phyloP scores from a whole-genome alignment of 1,140 invertebrate genomes.

The Frieseomelitta varia region DNA sequence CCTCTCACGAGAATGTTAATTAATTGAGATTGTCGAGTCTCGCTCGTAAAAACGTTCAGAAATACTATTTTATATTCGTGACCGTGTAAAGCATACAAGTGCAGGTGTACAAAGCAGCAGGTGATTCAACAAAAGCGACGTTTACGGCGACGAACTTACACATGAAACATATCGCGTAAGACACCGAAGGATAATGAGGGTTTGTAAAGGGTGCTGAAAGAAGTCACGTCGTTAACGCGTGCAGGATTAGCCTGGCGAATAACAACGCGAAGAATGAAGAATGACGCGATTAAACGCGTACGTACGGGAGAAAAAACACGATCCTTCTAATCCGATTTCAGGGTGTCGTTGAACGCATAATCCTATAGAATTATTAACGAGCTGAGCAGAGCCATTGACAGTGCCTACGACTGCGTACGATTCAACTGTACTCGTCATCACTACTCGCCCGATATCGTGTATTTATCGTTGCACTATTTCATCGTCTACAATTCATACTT shows the following conservation, averaged over 20 bases:
- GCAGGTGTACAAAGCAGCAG: not conserved
- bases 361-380: constrained; percentile 55
- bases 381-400: constrained; percentile 45
- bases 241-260: not conserved
- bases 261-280: constrained; percentile 19
- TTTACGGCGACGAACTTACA: not conserved
- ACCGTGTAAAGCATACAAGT: not conserved
- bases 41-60: not conserved
- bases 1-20: not conserved
- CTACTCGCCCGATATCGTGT: constrained; percentile 48
- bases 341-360: constrained; percentile 30
- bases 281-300: constrained; percentile 19
- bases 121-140: not conserved
- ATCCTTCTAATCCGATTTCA: constrained; percentile 38
- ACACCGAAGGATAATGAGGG: not conserved
- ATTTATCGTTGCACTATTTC: constrained; percentile 58
- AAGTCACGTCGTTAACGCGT: constrained; percentile 3
- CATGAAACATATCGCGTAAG: not conserved
- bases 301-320: constrained; percentile 25
- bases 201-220: not conserved
- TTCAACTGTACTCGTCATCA: not conserved
- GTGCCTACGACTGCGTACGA: constrained; percentile 34
- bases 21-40: too few relatives aligned
- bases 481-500: not conserved
- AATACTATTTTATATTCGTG: not conserved